These are phyloP conservation scores for Minunthozetes semirufus DNA, from an alignment of 2,888 invertebrate species.

Conservation along the genomic window DNA sequence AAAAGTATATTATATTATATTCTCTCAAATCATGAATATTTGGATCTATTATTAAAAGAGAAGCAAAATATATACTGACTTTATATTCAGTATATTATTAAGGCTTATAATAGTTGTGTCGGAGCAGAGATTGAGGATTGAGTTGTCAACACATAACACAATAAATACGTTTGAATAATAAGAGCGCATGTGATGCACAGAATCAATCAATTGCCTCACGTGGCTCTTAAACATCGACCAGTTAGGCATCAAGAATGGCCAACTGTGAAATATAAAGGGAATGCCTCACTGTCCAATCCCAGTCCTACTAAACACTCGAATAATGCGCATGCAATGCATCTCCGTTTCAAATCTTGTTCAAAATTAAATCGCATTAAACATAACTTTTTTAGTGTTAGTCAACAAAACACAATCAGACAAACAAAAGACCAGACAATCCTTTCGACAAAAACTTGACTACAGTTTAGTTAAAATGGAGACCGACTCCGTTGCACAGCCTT, in stretches of 20 bases:
- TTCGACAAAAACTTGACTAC: background rate
- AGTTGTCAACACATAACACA: slow-evolving; percentile 17
- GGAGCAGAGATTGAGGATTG: slow-evolving; percentile 21
- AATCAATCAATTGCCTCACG: slow-evolving; percentile 26
- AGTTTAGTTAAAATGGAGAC: background rate
- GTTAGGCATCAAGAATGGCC: slow-evolving; percentile 23
- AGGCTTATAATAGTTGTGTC: background rate
- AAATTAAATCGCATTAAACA: slow-evolving; percentile 27
- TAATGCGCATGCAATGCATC: slow-evolving; percentile 27
- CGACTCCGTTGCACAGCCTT: background rate
- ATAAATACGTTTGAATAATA: slow-evolving; percentile 19
- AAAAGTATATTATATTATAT: background rate
- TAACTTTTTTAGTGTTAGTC: slow-evolving; percentile 25
- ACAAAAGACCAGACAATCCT: background rate
- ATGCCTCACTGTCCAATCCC: slow-evolving; percentile 8
- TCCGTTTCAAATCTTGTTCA: slow-evolving; percentile 6
- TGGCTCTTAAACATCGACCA: slow-evolving; percentile 23
- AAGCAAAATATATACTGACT: slow-evolving; percentile 11
- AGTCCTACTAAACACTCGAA: background rate
- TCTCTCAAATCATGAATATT: background rate
- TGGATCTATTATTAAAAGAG: slow-evolving; percentile 16
- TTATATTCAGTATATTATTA: slow-evolving; percentile 2
- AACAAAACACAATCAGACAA: background rate
- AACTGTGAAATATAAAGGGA: slow-evolving; percentile 4
- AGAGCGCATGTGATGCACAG: slow-evolving; percentile 26